Conservation (phyloP, 2,888 invertebrate species). For the Synergus umbraculus region DNA sequence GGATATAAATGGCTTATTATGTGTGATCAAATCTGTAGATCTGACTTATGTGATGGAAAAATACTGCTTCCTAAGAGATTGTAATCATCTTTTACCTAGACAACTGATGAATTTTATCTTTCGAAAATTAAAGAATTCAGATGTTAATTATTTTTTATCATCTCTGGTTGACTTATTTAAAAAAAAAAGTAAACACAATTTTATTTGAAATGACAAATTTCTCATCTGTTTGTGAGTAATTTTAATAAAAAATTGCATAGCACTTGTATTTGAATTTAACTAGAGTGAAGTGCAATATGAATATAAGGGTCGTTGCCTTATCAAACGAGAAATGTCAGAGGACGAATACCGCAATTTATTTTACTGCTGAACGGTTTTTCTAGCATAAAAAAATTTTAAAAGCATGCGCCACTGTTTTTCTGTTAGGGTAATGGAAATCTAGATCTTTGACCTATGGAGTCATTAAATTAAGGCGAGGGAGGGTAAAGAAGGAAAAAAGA, state of each 20-base stretch:
- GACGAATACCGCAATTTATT: neutral
- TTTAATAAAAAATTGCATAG: constrained; percentile 23
- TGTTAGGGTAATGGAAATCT: neutral
- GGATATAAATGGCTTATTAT: no score
- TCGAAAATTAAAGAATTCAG: no score
- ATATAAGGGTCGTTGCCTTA: constrained; percentile 11
- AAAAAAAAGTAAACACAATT: neutral
- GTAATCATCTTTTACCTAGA: no score
- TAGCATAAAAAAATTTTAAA: constrained; percentile 14
- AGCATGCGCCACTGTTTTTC: constrained; percentile 20
- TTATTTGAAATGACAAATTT: neutral
- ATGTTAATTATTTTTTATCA: no score
- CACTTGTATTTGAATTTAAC: constrained; percentile 27
- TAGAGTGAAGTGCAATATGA: constrained; percentile 22
- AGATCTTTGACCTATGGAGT: neutral
- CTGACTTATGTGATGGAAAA: no score
- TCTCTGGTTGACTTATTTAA: neutral
- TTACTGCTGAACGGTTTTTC: constrained; percentile 15
- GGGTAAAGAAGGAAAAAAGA: neutral
- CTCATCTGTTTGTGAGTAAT: neutral
- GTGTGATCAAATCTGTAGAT: no score
- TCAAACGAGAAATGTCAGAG: constrained; percentile 14
- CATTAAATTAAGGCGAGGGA: neutral
- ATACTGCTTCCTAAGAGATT: no score
- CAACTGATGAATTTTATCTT: no score